phyloP scores from a whole-genome alignment of 1,140 invertebrate species.

The Sinella curviseta region DNA sequence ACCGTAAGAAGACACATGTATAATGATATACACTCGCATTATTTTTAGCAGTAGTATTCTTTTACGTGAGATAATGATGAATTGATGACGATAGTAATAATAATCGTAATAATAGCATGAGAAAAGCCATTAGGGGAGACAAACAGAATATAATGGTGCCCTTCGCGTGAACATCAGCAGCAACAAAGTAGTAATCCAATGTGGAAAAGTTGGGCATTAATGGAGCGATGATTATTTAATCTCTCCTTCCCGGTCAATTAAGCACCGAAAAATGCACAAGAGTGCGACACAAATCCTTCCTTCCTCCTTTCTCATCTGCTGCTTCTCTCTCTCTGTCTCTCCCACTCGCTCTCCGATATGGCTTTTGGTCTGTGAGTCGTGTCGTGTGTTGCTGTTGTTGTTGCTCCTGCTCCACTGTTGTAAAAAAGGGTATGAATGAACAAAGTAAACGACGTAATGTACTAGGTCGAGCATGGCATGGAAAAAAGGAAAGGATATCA shows the following conservation, averaged over 20 bases:
- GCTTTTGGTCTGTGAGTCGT: too few relatives aligned
- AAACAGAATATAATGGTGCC: background rate
- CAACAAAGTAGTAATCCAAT: background rate
- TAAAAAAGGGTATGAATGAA: too few relatives aligned
- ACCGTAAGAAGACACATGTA: too few relatives aligned
- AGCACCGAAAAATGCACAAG: constrained; percentile 40
- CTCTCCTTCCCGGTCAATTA: constrained; percentile 48
- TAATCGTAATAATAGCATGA: background rate
- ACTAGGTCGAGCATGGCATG: too few relatives aligned
- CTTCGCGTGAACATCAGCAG: background rate
- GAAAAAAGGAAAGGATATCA: too few relatives aligned
- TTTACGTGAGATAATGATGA: constrained; percentile 23
- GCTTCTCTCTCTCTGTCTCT: too few relatives aligned
- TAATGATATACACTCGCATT: too few relatives aligned
- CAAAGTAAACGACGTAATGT: too few relatives aligned
- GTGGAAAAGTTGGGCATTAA: constrained; percentile 39
- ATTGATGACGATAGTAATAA: background rate
- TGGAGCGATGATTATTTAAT: constrained; percentile 50
- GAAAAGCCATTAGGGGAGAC: constrained; percentile 17
- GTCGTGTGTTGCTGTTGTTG: too few relatives aligned
- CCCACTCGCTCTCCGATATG: too few relatives aligned
- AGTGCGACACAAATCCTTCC: constrained; percentile 29
- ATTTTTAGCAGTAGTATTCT: too few relatives aligned
- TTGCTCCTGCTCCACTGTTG: background rate
- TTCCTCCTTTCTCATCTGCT: background rate